These are phyloP conservation scores for Drosophila neotestacea DNA, from an alignment of 2,888 invertebrate species.

Conservation along the genomic window DNA sequence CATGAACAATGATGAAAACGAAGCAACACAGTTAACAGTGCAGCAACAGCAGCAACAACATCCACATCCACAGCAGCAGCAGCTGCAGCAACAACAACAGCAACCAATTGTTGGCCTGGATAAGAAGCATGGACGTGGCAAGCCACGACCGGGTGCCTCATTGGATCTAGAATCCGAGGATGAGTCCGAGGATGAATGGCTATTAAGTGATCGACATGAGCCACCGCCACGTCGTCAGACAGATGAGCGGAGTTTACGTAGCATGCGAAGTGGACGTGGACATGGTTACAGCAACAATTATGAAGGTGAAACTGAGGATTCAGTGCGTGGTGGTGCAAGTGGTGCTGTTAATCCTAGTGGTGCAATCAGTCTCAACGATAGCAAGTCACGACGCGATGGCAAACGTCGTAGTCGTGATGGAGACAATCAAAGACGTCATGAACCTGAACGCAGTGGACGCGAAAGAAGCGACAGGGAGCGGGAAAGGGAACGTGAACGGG, in stretches of 20 bases:
- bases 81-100: conserved; percentile 14
- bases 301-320: conserved; percentile 89
- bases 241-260: conserved; percentile 65
- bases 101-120: conserved; percentile 35
- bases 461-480: conserved; percentile 25
- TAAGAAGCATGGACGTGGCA: conserved; percentile 34
- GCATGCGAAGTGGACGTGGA: conserved; percentile 40
- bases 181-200: conserved; percentile 75
- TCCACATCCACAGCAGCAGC: conserved; percentile 20
- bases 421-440: conserved; percentile 34
- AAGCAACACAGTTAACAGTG: neutral
- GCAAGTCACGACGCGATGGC: conserved; percentile 50
- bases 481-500: conserved; percentile 37
- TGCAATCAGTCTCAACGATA: conserved; percentile 36
- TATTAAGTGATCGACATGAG: conserved; percentile 70
- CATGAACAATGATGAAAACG: conserved; percentile 12
- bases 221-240: conserved; percentile 81
- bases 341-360: conserved; percentile 25
- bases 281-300: conserved; percentile 86
- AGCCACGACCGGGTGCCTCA: conserved; percentile 51
- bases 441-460: conserved; percentile 20
- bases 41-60: neutral
- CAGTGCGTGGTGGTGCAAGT: conserved; percentile 68
- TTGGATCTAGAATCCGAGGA: conserved; percentile 80
- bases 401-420: conserved; percentile 59